Evolutionary conservation across 2,113 vertebrate species (phyloP).

Genomic region (Pygoscelis antarcticus): DNA sequence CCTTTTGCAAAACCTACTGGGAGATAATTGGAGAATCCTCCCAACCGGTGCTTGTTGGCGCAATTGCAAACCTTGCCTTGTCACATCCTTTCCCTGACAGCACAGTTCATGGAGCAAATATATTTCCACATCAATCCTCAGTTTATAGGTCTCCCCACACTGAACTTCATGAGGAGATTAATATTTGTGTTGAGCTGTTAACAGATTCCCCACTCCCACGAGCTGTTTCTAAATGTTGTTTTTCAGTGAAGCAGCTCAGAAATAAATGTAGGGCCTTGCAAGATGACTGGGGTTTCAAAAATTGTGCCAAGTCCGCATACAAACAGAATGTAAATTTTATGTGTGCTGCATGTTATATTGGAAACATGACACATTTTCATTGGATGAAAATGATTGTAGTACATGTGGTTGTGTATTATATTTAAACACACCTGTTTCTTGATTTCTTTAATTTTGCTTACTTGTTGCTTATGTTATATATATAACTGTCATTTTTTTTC

Average conservation of each 20-base stretch:
- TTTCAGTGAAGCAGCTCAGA: neutral
- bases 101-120: neutral
- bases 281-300: neutral
- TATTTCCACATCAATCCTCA: neutral
- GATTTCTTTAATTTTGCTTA: constrained; percentile 7
- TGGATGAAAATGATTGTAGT: constrained; percentile 27
- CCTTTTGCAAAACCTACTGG: neutral
- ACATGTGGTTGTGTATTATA: neutral
- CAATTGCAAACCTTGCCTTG: neutral
- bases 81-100: neutral
- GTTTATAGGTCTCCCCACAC: neutral
- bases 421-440: neutral
- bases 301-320: neutral
- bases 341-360: constrained; percentile 41
- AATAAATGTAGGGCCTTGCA: neutral
- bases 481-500: neutral
- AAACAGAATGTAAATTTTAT: constrained; percentile 28
- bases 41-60: accelerated
- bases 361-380: constrained; percentile 25
- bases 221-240: neutral
- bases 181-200: constrained; percentile 20
- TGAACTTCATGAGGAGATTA: neutral
- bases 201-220: neutral
- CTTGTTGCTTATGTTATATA: neutral
- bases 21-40: neutral